phyloP scores from a whole-genome alignment of 2,888 invertebrate genomes.

The Campoplex nolae region DNA sequence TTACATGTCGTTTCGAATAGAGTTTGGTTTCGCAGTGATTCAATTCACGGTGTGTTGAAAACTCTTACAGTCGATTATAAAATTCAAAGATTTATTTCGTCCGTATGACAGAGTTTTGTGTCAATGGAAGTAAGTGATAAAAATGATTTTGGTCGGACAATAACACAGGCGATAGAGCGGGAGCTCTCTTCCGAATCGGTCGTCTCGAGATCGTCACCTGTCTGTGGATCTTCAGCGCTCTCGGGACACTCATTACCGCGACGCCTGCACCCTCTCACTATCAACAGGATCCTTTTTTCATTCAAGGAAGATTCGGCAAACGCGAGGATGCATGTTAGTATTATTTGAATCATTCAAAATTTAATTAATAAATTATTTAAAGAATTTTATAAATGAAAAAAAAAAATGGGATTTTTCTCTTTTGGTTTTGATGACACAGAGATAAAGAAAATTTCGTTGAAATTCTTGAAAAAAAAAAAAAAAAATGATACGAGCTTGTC shows the following conservation, averaged over 20 bases:
- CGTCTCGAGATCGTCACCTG: constrained; percentile 72
- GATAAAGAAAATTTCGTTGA: no score
- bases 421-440: no score
- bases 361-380: no score
- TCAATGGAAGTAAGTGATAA: not conserved
- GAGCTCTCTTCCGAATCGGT: constrained; percentile 63
- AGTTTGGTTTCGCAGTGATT: no score
- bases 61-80: no score
- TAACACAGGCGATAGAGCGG: constrained; percentile 71
- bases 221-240: constrained; percentile 75
- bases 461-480: no score
- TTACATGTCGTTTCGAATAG: no score
- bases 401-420: no score
- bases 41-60: no score
- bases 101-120: not conserved
- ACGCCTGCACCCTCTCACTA: constrained; percentile 64
- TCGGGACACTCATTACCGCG: constrained; percentile 71
- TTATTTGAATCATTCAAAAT: not conserved
- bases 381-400: no score
- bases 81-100: no score
- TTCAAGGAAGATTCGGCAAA: constrained; percentile 77
- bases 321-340: constrained; percentile 75
- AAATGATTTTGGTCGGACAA: constrained; percentile 54
- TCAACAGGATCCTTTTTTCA: constrained; percentile 73
- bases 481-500: no score